Evolutionary conservation across 2,797 vertebrate species (phyloP), one percentile per base, ranked within the genome.

Genomic region (Catostomus latipinnis): DNA sequence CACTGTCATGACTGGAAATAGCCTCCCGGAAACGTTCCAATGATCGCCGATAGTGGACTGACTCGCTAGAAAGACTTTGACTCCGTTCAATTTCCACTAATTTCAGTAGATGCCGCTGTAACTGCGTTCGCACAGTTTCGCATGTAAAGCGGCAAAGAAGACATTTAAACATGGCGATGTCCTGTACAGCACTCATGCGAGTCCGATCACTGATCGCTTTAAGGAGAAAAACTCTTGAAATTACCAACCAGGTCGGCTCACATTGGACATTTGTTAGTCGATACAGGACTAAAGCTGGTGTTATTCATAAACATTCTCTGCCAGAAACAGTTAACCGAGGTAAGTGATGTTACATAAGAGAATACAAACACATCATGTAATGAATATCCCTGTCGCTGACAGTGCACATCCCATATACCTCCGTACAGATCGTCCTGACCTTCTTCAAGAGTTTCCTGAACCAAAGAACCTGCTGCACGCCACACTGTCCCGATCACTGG

Each of bases 361-460:
- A 8, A 13, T 3, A 10, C 49, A 69, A 18, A 11, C 6, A 43
- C 6, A 9, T 6, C 0, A n/a, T 6, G 16, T 9, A 14, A 16
- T 52, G 34, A 56, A 18, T 49, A 11, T 4, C 46, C 18, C 34
- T 11, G 1, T 52, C 4, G 11, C 48, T 63, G 34, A 63, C 13
- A 43, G 2, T n/a, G 62, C 62, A 34, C 4, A 11, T 78, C 18
- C 0, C 6, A 12, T 5, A 45, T 43, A 4, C 34, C 45, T 53
- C 6, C 5, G 54, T 61, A 0, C 68, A 93, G 93, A 48, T 16
- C 76, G 60, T 8, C 0, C 76, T 1, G 81, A 90, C 34, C 87
- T 92, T 0, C 73, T 98, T 74, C 95, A 94, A 87, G 95, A 98
- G 85, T 98, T 98, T 83, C 97, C 97, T 63, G 92, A 97, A 54